Conservation (phyloP, 2,888 invertebrate species). For the Agonum fuliginosum region DNA sequence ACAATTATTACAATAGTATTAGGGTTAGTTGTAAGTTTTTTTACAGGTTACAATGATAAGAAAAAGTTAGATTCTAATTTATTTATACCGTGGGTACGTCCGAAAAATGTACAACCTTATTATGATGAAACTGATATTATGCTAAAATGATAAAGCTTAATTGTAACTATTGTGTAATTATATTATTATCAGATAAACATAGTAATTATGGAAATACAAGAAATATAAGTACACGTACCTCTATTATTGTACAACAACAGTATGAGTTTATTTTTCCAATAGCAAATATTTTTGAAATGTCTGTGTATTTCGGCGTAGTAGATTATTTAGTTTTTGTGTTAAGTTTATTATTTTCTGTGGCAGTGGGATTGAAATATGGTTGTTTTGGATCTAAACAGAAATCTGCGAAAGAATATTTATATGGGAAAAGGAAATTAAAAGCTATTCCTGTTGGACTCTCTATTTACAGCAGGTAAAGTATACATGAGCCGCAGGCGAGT, state of each 20-base stretch:
- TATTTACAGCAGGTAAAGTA: conserved; percentile 42
- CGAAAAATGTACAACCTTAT: not conserved
- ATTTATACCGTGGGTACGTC: conserved; percentile 8
- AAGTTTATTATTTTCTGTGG: not conserved
- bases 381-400: conserved; percentile 50
- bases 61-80: conserved; percentile 7
- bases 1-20: conserved; percentile 22
- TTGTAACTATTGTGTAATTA: too few species aligned
- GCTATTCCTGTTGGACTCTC: conserved; percentile 41
- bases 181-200: too few species aligned
- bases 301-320: not conserved
- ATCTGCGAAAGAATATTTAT: conserved; percentile 44
- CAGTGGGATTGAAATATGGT: conserved; percentile 22
- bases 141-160: too few species aligned
- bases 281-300: not conserved
- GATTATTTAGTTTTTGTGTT: conserved; percentile 27
- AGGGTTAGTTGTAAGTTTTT: conserved; percentile 26
- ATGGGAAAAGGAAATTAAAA: conserved; percentile 28
- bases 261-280: too few species aligned
- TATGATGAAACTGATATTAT: not conserved
- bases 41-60: conserved; percentile 2
- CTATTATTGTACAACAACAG: too few species aligned
- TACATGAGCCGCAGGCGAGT: too few species aligned
- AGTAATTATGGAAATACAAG: too few species aligned
- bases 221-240: too few species aligned